Evolutionary conservation across 2,113 vertebrate species (phyloP), one percentile per base, ranked within the genome.

Genomic region (Illadopsis cleaveri): DNA sequence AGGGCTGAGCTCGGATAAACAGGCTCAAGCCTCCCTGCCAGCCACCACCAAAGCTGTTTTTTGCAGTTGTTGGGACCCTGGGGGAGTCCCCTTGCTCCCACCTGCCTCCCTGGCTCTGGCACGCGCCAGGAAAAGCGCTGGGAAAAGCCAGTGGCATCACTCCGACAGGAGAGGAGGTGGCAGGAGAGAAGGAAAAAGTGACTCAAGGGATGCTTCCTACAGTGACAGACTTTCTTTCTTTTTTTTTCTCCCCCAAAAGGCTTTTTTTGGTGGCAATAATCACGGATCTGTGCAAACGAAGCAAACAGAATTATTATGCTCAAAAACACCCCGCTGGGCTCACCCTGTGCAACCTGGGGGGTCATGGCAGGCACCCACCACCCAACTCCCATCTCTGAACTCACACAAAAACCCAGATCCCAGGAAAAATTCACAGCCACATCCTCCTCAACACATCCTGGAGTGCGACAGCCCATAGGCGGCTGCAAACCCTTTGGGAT

Each of bases 391-490:
- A 4, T 9, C 73, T 51, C 73, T 72, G 31, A 66, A 20, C 25
- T 13, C 50, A 5, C 38, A 5, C 15, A 17, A 65, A 86, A 48
- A 11, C 47, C 51, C 65, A 76, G 15, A 84, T 15, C n/a, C 42
- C 10, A 2, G 51, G 33, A 86, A 92, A 92, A 82, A 61, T 15
- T 1, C 10, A 23, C 20, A 14, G 62, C 40, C 54, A 18, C 66
- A 17, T 60, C 61, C 33, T 54, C 83, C 58, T 7, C 76, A 28
- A 10, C 5, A 3, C 10, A 12, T 18, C 80, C 71, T 48, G 0
- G 0, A 21, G 33, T 3, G 27, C 0, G 0, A 86, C 38, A 61
- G 50, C 50, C 68, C 45, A 17, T 18, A 11, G 68, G n/a, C 0
- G 3, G 30, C 38, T n/a, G 66, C 56, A 54, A 75, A 40, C 4